A percentile compares a stretch with the other conserved stretches of the same genome.
phyloP scores from a whole-genome alignment of 2,888 invertebrate species.

The Parthenolecanium corni region DNA sequence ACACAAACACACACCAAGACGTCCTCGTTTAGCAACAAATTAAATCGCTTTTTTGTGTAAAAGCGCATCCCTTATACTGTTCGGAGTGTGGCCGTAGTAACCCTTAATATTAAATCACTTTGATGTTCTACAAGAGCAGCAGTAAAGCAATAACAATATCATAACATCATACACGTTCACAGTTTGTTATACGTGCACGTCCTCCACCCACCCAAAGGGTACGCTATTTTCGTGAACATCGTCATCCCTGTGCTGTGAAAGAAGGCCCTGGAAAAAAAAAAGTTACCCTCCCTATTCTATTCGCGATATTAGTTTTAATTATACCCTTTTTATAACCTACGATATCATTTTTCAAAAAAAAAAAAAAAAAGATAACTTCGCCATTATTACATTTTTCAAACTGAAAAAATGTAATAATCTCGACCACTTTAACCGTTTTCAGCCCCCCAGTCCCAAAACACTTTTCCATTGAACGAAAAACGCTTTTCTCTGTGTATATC shows the following conservation, averaged over 20 bases:
- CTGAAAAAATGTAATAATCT: conserved; percentile 28
- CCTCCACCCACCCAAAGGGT: conserved; percentile 11
- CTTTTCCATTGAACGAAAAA: not conserved
- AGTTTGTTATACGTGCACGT: not conserved
- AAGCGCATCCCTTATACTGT: conserved; percentile 19
- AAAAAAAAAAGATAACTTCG: conserved; percentile 23
- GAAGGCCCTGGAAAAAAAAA: not conserved
- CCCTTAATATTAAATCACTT: conserved; percentile 29
- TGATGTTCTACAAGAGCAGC: conserved; percentile 18
- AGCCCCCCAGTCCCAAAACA: not conserved
- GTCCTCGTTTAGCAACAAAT: not conserved
- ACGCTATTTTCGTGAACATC: conserved; percentile 9
- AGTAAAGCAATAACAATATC: conserved; percentile 28
- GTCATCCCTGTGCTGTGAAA: not conserved
- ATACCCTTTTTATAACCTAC: conserved; percentile 29
- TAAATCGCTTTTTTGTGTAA: conserved; percentile 23
- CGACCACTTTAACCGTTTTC: conserved; percentile 20
- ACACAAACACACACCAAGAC: no score
- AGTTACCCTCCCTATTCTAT: not conserved
- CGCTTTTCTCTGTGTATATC: conserved; percentile 5
- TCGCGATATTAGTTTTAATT: conserved; percentile 27
- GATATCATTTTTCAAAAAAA: conserved; percentile 23
- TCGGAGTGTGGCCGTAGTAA: conserved; percentile 26
- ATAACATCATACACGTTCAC: conserved; percentile 26
- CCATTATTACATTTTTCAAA: conserved; percentile 25